A percentile compares a stretch with the other conserved stretches of the same genome.
Conservation (phyloP, 2,113 vertebrate genomes). For the Siniperca chuatsi region DNA sequence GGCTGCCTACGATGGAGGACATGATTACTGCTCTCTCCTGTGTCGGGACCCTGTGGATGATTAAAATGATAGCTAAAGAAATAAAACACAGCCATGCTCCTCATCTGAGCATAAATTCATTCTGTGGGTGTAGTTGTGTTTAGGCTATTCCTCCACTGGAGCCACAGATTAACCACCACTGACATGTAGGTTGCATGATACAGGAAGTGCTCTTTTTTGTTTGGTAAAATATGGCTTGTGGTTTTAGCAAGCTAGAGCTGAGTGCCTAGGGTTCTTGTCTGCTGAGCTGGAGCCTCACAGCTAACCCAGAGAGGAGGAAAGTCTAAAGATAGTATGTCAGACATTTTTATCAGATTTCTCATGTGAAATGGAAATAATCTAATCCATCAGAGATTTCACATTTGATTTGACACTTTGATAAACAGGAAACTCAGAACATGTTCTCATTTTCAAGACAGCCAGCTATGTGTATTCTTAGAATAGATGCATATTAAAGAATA, state of each 20-base stretch:
- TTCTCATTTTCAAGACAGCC: not conserved
- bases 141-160: conserved; percentile 39
- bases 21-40: conserved; percentile 43
- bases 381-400: not conserved
- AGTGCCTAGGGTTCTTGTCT: not conserved
- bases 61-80: conserved; percentile 40
- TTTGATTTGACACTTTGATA: conserved; percentile 42
- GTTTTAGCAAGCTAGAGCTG: conserved; percentile 31
- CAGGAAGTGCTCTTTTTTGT: conserved; percentile 58
- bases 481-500: not conserved
- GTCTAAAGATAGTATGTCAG: conserved; percentile 27
- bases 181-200: conserved; percentile 25
- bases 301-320: not conserved
- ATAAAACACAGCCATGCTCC: conserved; percentile 30
- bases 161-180: conserved; percentile 41
- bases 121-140: conserved; percentile 65
- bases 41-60: conserved; percentile 12
- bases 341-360: not conserved
- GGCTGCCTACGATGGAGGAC: conserved; percentile 39
- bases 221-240: conserved; percentile 47
- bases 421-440: not conserved
- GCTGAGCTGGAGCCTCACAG: conserved; percentile 9
- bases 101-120: conserved; percentile 38
- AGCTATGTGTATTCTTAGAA: not conserved
- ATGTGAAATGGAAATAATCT: conserved; percentile 1